These are phyloP conservation scores for Dipodomys ordii DNA, from an alignment of 2,113 vertebrate species.

Conservation along the genomic window DNA sequence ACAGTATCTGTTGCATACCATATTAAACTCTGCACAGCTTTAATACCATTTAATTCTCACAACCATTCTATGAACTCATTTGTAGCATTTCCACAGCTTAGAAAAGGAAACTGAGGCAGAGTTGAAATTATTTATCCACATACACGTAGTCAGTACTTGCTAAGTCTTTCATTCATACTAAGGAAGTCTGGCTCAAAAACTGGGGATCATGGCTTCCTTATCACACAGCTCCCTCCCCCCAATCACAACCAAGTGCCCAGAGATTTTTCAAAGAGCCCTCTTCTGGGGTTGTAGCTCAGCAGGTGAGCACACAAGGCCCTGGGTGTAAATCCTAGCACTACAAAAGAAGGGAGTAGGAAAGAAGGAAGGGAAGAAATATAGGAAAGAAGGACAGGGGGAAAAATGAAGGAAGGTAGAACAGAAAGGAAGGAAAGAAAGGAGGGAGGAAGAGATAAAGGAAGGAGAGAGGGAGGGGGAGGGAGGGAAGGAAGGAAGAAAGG, in stretches of 20 bases:
- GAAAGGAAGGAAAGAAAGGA: neutral
- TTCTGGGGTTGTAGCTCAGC: neutral
- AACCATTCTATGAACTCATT: neutral
- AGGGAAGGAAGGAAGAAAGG: too few relatives aligned
- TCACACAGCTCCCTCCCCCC: neutral
- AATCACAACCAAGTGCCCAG: neutral
- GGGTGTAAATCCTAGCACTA: too few relatives aligned
- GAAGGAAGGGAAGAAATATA: neutral
- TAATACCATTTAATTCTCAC: neutral
- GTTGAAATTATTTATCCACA: neutral
- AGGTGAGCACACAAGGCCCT: neutral
- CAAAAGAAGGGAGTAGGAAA: neutral
- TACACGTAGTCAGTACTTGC: neutral
- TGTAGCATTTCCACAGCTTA: neutral
- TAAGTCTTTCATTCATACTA: neutral
- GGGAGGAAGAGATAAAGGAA: neutral
- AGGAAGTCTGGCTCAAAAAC: neutral
- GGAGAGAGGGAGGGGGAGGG: neutral
- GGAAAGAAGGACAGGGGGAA: neutral
- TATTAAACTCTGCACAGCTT: neutral
- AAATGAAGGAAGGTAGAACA: neutral
- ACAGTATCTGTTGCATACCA: neutral
- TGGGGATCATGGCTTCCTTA: neutral
- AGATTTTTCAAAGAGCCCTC: neutral
- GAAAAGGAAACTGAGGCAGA: neutral